Evolutionary conservation across 2,113 vertebrate genomes (phyloP).

Genomic region (Athene cunicularia): DNA sequence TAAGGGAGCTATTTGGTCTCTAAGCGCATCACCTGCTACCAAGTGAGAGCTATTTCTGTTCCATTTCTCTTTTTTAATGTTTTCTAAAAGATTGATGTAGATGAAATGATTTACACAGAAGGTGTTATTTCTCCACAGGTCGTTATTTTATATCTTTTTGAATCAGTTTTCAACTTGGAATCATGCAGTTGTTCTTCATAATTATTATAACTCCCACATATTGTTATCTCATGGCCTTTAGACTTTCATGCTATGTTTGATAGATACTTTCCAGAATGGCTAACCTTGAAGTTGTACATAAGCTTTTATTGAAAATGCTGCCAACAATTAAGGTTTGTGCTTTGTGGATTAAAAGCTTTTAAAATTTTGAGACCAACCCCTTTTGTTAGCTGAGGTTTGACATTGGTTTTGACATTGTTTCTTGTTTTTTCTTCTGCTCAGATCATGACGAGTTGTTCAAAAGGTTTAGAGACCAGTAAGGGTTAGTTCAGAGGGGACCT

Average conservation of each 20-base stretch:
- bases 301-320: background rate
- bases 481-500: background rate
- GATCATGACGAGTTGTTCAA: background rate
- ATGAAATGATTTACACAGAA: background rate
- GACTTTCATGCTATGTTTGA: background rate
- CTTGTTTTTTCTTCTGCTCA: background rate
- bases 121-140: background rate
- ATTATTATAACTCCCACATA: background rate
- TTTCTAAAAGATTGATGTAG: slow-evolving; percentile 4
- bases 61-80: background rate
- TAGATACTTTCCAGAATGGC: background rate
- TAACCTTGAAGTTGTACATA: background rate
- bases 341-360: background rate
- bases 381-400: background rate
- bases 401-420: too few relatives aligned
- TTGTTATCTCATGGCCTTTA: background rate
- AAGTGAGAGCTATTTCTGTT: background rate
- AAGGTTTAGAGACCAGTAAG: background rate
- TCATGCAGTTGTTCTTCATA: background rate
- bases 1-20: background rate
- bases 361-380: background rate
- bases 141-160: background rate
- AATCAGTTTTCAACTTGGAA: background rate
- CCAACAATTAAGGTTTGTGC: background rate
- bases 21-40: fast-evolving